Evolutionary conservation across 2,797 vertebrate species (phyloP).

Genomic region (Limnodromus scolopaceus): DNA sequence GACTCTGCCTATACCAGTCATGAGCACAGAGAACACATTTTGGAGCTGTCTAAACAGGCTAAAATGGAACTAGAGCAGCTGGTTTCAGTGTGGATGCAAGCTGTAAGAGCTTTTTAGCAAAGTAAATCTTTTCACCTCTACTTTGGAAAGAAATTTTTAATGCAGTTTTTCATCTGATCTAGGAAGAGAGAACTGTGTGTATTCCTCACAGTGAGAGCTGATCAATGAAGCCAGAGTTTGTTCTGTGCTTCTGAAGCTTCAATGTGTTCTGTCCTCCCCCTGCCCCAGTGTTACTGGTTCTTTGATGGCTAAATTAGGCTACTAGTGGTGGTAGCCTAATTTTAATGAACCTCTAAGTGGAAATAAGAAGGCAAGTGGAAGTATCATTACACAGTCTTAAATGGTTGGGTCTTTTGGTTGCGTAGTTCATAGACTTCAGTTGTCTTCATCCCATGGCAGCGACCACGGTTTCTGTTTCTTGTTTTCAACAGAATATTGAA

Average conservation of each 20-base stretch:
- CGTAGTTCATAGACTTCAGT: not conserved
- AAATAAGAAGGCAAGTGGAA: not conserved
- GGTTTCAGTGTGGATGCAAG: slow-evolving; percentile 88
- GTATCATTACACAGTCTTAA: not conserved
- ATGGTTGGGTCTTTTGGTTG: not conserved
- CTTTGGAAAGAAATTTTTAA: slow-evolving; percentile 28
- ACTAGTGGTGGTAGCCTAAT: not conserved
- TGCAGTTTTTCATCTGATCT: not conserved
- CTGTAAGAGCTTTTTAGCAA: slow-evolving; percentile 83
- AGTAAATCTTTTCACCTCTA: slow-evolving; percentile 70
- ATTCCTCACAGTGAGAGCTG: not conserved
- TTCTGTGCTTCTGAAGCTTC: slow-evolving; percentile 5
- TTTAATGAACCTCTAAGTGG: not conserved
- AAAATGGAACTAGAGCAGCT: slow-evolving; percentile 91
- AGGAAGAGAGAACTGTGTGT: not conserved
- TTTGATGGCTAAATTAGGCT: not conserved
- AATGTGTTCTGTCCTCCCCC: not conserved
- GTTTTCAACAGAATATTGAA: not conserved
- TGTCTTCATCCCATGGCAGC: not conserved
- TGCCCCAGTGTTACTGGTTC: not conserved
- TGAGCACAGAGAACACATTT: slow-evolving; percentile 93
- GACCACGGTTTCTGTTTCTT: not conserved
- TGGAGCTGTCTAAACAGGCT: slow-evolving; percentile 88
- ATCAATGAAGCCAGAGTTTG: not conserved
- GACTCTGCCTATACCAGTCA: slow-evolving; percentile 98